These are phyloP conservation scores for Meloidogyne floridensis DNA, from an alignment of 1,140 invertebrate genomes.

Conservation along the genomic window DNA sequence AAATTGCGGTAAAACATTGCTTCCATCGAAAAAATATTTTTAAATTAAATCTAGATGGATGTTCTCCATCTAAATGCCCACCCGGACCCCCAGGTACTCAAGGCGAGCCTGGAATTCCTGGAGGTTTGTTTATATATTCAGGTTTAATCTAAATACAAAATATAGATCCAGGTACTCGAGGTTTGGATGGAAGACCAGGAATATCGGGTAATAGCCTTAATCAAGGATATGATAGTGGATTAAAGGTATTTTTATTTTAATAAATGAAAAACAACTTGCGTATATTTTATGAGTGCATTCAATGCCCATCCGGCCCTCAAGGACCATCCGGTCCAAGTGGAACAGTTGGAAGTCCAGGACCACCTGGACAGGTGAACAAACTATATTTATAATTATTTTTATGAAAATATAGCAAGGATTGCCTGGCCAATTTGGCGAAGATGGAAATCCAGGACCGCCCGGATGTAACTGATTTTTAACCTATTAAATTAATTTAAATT, in stretches of 20 bases:
- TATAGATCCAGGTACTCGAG: constrained; percentile 7
- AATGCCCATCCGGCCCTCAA: neutral
- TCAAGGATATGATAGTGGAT: constrained; percentile 6
- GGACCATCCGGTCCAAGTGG: neutral
- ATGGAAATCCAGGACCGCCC: neutral
- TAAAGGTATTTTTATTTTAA: neutral
- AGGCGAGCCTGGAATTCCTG: neutral
- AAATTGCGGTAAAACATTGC: neutral
- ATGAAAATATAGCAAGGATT: neutral
- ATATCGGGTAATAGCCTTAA: neutral
- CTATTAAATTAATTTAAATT: constrained; percentile 1
- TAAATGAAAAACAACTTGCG: neutral
- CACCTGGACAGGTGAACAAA: neutral
- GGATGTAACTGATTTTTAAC: neutral
- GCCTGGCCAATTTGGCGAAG: constrained; percentile 1
- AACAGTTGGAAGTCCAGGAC: constrained; percentile 5
- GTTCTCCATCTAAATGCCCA: neutral
- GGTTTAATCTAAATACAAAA: neutral
- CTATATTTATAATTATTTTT: neutral
- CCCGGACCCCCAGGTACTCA: constrained; percentile 18
- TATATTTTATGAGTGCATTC: neutral
- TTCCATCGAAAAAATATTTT: no score
- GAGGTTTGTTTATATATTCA: neutral
- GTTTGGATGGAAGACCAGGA: constrained; percentile 21
- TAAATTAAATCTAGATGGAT: neutral